Evolutionary conservation across 1,140 invertebrate genomes (phyloP).

Genomic region (Heliconius hewitsoni): DNA sequence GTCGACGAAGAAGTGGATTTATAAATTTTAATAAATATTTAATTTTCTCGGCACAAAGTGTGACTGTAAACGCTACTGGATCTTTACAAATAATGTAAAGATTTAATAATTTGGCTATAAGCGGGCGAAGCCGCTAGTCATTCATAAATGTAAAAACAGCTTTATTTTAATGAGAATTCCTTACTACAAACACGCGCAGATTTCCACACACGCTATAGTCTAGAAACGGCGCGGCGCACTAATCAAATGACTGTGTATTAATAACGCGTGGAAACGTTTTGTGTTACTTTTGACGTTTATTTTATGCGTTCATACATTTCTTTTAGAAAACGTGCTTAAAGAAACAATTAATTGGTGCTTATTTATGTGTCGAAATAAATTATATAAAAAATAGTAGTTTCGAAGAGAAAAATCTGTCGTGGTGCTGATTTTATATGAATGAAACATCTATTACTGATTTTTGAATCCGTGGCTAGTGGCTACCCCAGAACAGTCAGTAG

Average conservation of each 20-base stretch:
- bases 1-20: too few relatives aligned
- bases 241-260: conserved; percentile 15
- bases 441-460: too few relatives aligned
- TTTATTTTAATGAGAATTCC: conserved; percentile 10
- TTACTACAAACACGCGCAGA: not conserved
- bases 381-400: not conserved
- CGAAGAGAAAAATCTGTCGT: too few relatives aligned
- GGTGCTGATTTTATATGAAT: too few relatives aligned
- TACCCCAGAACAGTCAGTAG: too few relatives aligned
- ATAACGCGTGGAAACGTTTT: conserved; percentile 22
- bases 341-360: not conserved
- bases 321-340: not conserved
- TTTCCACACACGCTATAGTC: conserved; percentile 3
- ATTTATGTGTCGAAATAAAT: not conserved
- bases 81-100: too few relatives aligned
- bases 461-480: too few relatives aligned
- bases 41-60: too few relatives aligned
- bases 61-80: too few relatives aligned
- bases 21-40: too few relatives aligned
- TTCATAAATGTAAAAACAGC: not conserved
- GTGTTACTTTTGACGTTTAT: conserved; percentile 18
- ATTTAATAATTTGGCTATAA: too few relatives aligned
- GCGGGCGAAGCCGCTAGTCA: not conserved
- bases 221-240: not conserved
- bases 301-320: conserved; percentile 2